These are phyloP conservation scores for Eupithecia subumbrata DNA, from an alignment of 2,888 invertebrate genomes.

Conservation along the genomic window DNA sequence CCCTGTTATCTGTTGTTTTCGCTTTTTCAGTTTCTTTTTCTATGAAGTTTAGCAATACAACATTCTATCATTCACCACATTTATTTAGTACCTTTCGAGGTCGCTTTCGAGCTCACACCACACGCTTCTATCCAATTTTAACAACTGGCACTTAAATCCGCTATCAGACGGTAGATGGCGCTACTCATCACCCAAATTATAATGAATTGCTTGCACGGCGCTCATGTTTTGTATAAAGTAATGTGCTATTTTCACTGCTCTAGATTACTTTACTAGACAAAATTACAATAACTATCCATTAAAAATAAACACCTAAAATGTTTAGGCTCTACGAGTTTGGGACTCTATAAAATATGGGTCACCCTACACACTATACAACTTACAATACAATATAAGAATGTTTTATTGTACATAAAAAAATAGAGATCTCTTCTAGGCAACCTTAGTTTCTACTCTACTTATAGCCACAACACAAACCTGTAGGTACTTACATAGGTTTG, in stretches of 20 bases:
- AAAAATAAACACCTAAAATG: not conserved
- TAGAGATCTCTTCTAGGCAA: not conserved
- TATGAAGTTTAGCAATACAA: not conserved
- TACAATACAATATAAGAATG: not conserved
- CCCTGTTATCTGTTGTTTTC: not conserved
- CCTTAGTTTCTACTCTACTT: not conserved
- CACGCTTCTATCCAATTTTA: not conserved
- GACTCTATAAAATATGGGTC: not conserved
- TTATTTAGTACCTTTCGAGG: not conserved
- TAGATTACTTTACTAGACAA: not conserved
- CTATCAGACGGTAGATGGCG: conserved; percentile 21
- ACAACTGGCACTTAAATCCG: not conserved
- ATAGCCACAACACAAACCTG: not conserved
- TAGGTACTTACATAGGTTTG: no score
- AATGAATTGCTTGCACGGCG: not conserved
- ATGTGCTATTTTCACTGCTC: not conserved
- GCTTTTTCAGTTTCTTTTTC: not conserved
- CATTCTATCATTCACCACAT: not conserved
- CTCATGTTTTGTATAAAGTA: not conserved
- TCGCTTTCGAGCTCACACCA: not conserved
- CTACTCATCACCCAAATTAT: not conserved
- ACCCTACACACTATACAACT: not conserved
- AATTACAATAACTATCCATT: not conserved
- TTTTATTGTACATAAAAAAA: not conserved
- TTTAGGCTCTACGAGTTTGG: not conserved